Evolutionary conservation across 2,113 vertebrate genomes (phyloP).

Genomic region (Silurus meridionalis): DNA sequence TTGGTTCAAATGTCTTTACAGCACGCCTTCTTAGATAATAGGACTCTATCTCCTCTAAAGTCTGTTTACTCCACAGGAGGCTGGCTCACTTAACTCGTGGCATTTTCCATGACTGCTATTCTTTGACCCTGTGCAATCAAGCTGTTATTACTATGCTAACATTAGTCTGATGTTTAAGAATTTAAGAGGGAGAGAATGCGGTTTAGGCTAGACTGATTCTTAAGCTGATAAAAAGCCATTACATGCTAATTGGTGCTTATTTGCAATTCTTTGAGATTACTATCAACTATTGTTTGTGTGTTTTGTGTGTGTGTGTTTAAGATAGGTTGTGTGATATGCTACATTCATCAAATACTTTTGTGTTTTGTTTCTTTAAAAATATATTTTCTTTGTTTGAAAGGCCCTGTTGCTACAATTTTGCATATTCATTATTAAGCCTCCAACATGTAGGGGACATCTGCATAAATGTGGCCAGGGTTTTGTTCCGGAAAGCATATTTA

Average conservation of each 20-base stretch:
- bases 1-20: not conserved
- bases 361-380: slow-evolving; percentile 22
- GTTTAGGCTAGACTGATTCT: slow-evolving; percentile 57
- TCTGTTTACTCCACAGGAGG: not conserved
- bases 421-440: not conserved
- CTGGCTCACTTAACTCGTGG: slow-evolving; percentile 39
- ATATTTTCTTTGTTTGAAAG: not conserved
- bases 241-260: slow-evolving; percentile 70
- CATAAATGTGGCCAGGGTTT: not conserved
- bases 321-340: slow-evolving; percentile 21
- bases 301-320: not conserved
- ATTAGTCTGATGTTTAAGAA: slow-evolving; percentile 46
- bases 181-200: slow-evolving; percentile 44
- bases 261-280: slow-evolving; percentile 64
- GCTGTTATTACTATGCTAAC: slow-evolving; percentile 62
- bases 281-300: slow-evolving; percentile 49
- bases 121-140: slow-evolving; percentile 46
- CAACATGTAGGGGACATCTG: not conserved
- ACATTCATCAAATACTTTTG: slow-evolving; percentile 49
- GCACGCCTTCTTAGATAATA: not conserved
- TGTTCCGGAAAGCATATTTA: not conserved
- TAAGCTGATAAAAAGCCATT: slow-evolving; percentile 67
- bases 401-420: not conserved
- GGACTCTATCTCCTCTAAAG: not conserved
- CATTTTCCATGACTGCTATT: slow-evolving; percentile 49